phyloP scores from a whole-genome alignment of 2,797 vertebrate genomes.

The Enteromius treurensis region DNA sequence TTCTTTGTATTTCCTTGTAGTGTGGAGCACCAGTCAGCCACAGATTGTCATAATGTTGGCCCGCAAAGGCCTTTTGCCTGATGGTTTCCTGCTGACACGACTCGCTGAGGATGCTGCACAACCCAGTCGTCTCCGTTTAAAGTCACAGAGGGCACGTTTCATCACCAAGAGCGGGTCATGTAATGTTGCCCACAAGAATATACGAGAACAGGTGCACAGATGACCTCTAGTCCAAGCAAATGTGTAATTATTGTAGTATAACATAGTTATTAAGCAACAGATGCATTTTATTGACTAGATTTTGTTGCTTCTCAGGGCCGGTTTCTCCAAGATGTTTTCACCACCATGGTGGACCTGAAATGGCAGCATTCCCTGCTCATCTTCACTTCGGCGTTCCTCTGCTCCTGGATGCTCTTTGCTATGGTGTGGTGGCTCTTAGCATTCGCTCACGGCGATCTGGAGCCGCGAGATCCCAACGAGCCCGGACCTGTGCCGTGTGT shows the following conservation, averaged over 20 bases:
- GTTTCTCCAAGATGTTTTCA: conserved; percentile 86
- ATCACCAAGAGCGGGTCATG: conserved; percentile 84
- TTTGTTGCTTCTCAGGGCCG: conserved; percentile 70
- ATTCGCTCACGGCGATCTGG: conserved; percentile 84
- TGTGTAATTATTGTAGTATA: neutral
- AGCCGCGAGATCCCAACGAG: conserved; percentile 66
- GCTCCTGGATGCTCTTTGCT: conserved; percentile 86
- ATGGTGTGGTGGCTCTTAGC: conserved; percentile 88
- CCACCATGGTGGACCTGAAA: conserved; percentile 87
- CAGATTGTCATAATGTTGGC: conserved; percentile 76
- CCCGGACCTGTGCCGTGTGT: conserved; percentile 76
- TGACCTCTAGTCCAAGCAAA: neutral
- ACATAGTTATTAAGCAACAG: too few species aligned
- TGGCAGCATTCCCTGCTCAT: conserved; percentile 86
- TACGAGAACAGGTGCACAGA: conserved; percentile 79
- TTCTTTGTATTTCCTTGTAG: conserved; percentile 15
- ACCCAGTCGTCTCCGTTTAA: conserved; percentile 68
- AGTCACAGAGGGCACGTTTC: conserved; percentile 77
- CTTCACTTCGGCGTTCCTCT: conserved; percentile 85
- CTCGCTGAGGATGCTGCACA: conserved; percentile 79
- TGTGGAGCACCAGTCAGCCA: conserved; percentile 28
- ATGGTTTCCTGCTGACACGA: conserved; percentile 81
- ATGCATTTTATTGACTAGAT: neutral
- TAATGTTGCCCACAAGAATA: conserved; percentile 87
- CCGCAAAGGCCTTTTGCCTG: conserved; percentile 80